These are phyloP conservation scores for Diachasmimorpha longicaudata DNA, from an alignment of 1,140 invertebrate genomes.

Conservation along the genomic window DNA sequence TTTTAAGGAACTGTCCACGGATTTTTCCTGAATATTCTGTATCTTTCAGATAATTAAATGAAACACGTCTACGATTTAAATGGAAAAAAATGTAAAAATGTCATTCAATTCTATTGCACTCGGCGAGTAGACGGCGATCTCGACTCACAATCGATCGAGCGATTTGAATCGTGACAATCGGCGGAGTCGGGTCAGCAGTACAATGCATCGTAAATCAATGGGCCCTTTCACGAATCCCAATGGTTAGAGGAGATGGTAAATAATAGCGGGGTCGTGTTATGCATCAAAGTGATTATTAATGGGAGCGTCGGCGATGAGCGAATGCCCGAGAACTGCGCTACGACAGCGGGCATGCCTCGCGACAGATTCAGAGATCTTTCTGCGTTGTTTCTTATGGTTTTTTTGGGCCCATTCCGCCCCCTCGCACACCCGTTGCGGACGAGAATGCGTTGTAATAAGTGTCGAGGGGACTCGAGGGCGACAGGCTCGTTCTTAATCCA, in stretches of 20 bases:
- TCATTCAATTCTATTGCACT: not conserved
- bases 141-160: not conserved
- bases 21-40: too few species aligned
- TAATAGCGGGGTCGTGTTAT: constrained; percentile 46
- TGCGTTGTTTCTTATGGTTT: constrained; percentile 10
- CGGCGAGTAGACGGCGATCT: not conserved
- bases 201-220: constrained; percentile 47
- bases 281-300: constrained; percentile 59
- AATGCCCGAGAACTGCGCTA: constrained; percentile 39
- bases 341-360: constrained; percentile 45
- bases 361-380: constrained; percentile 34
- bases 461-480: constrained; percentile 36
- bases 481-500: constrained; percentile 49
- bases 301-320: constrained; percentile 47
- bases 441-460: constrained; percentile 38
- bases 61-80: not conserved
- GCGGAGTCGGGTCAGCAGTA: constrained; percentile 15
- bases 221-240: constrained; percentile 3
- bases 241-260: constrained; percentile 28
- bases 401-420: constrained; percentile 2
- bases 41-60: too few species aligned
- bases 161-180: not conserved
- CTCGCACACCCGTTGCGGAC: not conserved
- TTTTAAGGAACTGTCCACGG: too few species aligned
- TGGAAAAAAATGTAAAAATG: not conserved